Evolutionary conservation across 2,888 invertebrate genomes (phyloP).

Genomic region (Mesochorus sp.): DNA sequence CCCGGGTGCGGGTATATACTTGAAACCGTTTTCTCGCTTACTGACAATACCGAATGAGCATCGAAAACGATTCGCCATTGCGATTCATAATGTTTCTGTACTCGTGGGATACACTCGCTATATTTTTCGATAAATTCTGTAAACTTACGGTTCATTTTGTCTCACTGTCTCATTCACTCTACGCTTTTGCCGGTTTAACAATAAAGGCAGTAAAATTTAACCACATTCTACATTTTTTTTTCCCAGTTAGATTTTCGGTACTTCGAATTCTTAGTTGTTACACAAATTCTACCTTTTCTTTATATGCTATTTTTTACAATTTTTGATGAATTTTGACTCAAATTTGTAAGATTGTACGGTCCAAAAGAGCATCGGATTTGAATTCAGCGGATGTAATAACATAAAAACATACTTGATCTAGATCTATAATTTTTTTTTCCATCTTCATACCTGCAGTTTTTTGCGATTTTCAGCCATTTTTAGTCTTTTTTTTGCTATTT

Average conservation of each 20-base stretch:
- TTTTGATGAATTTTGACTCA: not conserved
- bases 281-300: no score
- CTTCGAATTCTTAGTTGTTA: no score
- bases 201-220: not conserved
- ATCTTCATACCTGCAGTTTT: no score
- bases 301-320: not conserved
- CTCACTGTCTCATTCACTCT: not conserved
- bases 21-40: conserved; percentile 76
- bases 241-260: no score
- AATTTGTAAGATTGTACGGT: no score
- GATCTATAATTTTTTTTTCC: no score
- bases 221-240: not conserved
- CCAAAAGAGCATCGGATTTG: no score
- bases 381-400: no score
- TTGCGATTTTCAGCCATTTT: no score
- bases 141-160: not conserved
- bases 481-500: no score
- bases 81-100: conserved; percentile 49
- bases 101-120: not conserved
- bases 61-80: conserved; percentile 62
- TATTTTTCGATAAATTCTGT: not conserved
- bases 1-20: conserved; percentile 74
- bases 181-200: not conserved
- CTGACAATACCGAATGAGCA: conserved; percentile 64
- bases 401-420: no score